phyloP scores from a whole-genome alignment of 2,888 invertebrate genomes.

The Hybos culiciformis region DNA sequence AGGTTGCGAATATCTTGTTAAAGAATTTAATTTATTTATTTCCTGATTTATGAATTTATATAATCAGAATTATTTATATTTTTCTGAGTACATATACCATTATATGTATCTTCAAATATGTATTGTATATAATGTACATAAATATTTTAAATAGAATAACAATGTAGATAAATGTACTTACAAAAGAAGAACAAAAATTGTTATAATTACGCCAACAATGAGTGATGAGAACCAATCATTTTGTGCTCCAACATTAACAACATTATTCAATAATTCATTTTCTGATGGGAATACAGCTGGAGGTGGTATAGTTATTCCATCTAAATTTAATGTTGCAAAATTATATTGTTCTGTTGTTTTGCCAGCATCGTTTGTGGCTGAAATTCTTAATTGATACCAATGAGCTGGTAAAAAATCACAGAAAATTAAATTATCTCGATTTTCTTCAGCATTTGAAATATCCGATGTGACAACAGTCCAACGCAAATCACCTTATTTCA shows the following conservation, averaged over 20 bases:
- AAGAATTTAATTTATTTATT: no score
- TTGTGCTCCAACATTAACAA: slow-evolving; percentile 30
- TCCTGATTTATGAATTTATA: no score
- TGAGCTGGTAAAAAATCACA: slow-evolving; percentile 44
- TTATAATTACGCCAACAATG: slow-evolving; percentile 31
- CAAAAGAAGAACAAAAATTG: slow-evolving; percentile 29
- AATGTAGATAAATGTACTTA: slow-evolving; percentile 21
- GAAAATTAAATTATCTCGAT: slow-evolving; percentile 36
- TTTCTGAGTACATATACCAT: no score
- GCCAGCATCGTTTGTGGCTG: slow-evolving; percentile 48
- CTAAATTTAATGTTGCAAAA: slow-evolving; percentile 42
- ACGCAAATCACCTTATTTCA: slow-evolving; percentile 31
- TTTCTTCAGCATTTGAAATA: slow-evolving; percentile 35
- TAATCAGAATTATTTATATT: no score
- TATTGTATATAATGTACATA: no score
- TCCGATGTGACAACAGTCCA: slow-evolving; percentile 37
- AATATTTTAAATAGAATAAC: neutral
- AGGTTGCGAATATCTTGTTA: no score
- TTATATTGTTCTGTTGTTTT: slow-evolving; percentile 46
- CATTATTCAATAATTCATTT: slow-evolving; percentile 31
- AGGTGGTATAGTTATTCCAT: slow-evolving; percentile 36
- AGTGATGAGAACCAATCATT: slow-evolving; percentile 33
- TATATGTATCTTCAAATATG: no score
- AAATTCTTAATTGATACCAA: slow-evolving; percentile 46
- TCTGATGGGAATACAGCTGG: slow-evolving; percentile 31